Base-by-base conservation (phyloP, 2,113 vertebrate species). In the Prochilodus magdalenae region DNA sequence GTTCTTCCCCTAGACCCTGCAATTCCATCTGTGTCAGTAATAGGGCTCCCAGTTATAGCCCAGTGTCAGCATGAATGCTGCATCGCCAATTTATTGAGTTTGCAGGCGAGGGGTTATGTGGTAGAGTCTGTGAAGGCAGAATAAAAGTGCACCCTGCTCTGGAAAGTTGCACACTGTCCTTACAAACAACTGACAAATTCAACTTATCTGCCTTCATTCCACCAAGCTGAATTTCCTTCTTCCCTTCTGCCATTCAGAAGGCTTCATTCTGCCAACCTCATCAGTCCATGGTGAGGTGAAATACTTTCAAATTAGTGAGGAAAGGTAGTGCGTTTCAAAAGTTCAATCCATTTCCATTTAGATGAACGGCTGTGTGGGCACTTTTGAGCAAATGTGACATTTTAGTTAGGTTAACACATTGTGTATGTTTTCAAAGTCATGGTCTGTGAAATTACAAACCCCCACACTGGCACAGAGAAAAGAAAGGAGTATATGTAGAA, bases 371-470 rank as follows among this genome's bases (percentile, higher is more conserved):
- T 82, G 79, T 51, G 76, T 86, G 79, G 55, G 80, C 86, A 84
- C 62, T 82, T 87, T 85, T 85, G 62, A 84, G 73, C 40, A 84
- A 87, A 85, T 83, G 81, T 87, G 86, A 84, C 83, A 85, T 87
- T 85, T 87, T 87, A 82, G 76, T 82, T 76, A 82, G 76, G 85
- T 81, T 84, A 84, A 86, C 80, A 73, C 77, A 87, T 87, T 85
- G 76, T 84, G 83, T 84, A 82, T 82, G 86, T 84, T 84, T 87
- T 80, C 77, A 85, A 82, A 84, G 77, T 82, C 83, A 85, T 83
- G 80, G 47, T 83, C 76, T 84, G 86, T 85, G 80, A 85, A 84
- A 87, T 87, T 87, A 73, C 86, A 85, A 87, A 87, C 84, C 76
- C 84, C 76, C 77, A 79, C 75, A 85, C 72, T 67, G 36, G 77